Evolutionary conservation across 2,797 vertebrate species (phyloP).

Genomic region (Hippoglossus hippoglossus): DNA sequence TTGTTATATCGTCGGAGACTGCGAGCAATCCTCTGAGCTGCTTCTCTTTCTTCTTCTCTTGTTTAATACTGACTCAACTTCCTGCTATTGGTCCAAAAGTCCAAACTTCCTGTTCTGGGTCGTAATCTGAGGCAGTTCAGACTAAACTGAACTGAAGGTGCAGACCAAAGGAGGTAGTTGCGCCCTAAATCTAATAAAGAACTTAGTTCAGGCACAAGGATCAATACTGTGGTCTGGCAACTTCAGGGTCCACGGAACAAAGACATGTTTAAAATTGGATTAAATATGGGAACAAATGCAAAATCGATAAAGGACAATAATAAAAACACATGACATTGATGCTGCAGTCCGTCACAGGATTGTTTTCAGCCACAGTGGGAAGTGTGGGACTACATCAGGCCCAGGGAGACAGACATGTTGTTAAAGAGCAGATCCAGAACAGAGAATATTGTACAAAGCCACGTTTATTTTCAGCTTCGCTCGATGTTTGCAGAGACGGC

Average conservation of each 20-base stretch:
- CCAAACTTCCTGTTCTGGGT: too few relatives aligned
- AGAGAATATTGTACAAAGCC: neutral
- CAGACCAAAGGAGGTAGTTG: too few relatives aligned
- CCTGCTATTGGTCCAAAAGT: too few relatives aligned
- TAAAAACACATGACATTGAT: conserved; percentile 13
- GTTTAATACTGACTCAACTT: too few relatives aligned
- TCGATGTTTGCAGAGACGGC: conserved; percentile 2
- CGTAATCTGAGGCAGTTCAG: too few relatives aligned
- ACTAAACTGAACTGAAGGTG: too few relatives aligned
- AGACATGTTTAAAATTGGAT: conserved; percentile 19
- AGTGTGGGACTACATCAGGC: neutral
- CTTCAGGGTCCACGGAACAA: conserved; percentile 40
- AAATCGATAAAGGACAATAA: conserved; percentile 43
- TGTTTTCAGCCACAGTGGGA: neutral
- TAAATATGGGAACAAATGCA: conserved; percentile 37
- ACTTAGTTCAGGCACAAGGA: conserved; percentile 15
- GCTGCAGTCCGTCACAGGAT: conserved; percentile 14
- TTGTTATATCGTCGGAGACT: too few relatives aligned
- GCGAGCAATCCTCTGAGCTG: too few relatives aligned
- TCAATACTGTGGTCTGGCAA: conserved; percentile 34
- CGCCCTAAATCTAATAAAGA: conserved; percentile 18
- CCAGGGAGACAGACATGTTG: neutral
- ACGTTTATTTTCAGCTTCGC: conserved; percentile 22
- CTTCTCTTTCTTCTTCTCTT: too few relatives aligned
- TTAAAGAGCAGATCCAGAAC: conserved; percentile 5